A percentile compares a stretch with the other conserved stretches of the same genome.
phyloP scores from a whole-genome alignment of 2,888 invertebrate species.

The Rapana venosa region DNA sequence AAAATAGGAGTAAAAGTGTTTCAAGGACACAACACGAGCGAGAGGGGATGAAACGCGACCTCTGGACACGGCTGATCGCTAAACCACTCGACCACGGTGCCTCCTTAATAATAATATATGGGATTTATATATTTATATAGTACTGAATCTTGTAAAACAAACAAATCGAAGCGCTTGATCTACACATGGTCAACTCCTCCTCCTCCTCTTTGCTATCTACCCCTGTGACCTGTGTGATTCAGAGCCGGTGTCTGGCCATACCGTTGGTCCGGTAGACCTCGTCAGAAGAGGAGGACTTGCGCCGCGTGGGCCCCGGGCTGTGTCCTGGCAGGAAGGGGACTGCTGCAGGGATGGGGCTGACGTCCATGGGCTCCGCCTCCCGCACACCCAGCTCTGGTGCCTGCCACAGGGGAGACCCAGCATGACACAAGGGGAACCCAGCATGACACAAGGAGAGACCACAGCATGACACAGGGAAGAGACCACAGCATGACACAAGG shows the following conservation, averaged over 20 bases:
- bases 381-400: not conserved
- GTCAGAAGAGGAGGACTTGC: slow-evolving; percentile 51
- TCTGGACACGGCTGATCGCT: no score
- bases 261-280: slow-evolving; percentile 38
- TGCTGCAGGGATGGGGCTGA: slow-evolving; percentile 56
- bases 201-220: no score
- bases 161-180: no score
- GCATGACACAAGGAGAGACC: no score
- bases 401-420: not conserved
- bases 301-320: slow-evolving; percentile 39
- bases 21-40: no score
- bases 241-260: slow-evolving; percentile 32
- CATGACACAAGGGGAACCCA: not conserved
- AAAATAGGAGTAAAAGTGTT: no score
- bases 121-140: no score
- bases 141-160: no score
- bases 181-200: no score
- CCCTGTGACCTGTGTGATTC: not conserved
- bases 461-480: not conserved
- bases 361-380: slow-evolving; percentile 46
- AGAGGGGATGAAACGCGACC: no score
- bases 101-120: no score
- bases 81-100: no score
- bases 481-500: not conserved
- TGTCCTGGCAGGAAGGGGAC: slow-evolving; percentile 79